These are phyloP conservation scores for Semicossyphus pulcher DNA, from an alignment of 2,113 vertebrate genomes.

Conservation along the genomic window DNA sequence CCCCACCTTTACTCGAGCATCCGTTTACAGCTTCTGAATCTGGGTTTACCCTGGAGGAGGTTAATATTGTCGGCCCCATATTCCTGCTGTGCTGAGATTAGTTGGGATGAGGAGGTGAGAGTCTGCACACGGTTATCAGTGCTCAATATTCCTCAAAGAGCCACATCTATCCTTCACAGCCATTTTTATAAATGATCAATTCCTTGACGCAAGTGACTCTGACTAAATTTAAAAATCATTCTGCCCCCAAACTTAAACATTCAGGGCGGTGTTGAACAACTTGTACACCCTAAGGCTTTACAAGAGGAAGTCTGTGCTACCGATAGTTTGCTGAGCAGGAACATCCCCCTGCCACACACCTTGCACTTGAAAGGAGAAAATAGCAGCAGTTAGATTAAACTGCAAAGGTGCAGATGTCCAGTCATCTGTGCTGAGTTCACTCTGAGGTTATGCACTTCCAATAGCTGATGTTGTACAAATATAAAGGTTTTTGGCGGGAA, in stretches of 20 bases:
- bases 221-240: neutral
- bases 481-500: neutral
- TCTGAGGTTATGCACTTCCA: conserved; percentile 3
- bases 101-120: neutral
- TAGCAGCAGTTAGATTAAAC: conserved; percentile 19
- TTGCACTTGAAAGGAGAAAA: neutral
- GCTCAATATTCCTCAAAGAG: neutral
- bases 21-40: neutral
- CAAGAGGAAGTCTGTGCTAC: neutral
- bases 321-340: neutral
- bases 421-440: conserved; percentile 22
- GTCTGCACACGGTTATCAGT: neutral
- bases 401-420: conserved; percentile 1
- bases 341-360: neutral
- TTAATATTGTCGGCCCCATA: too few species aligned
- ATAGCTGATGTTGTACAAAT: conserved; percentile 10
- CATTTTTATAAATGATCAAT: too few species aligned
- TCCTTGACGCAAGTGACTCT: neutral
- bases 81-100: too few species aligned
- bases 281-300: too few species aligned
- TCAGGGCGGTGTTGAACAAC: neutral
- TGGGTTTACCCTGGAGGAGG: too few species aligned
- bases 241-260: neutral
- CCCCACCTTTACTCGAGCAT: neutral
- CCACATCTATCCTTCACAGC: neutral